Evolutionary conservation across 2,113 vertebrate species (phyloP), one percentile per base, ranked within the genome.

Genomic region (Lonchura striata): DNA sequence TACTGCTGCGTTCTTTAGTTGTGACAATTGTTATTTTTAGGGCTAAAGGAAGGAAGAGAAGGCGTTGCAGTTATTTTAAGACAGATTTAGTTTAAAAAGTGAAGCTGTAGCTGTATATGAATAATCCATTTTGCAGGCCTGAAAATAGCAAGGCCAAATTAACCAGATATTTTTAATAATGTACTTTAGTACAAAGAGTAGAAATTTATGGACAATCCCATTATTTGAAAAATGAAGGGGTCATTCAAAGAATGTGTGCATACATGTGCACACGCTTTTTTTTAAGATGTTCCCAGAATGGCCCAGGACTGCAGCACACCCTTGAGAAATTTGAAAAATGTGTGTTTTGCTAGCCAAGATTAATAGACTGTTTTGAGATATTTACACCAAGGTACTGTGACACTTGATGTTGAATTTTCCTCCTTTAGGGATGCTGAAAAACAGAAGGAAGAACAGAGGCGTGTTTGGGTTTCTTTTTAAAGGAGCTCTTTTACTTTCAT

Each of bases 1-100:
- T 71, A 54, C 25, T 78, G 12, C 35, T 72, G 52, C 31, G 9
- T 69, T 96, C 35, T 59, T 91, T 4, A 6, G 71, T 90, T 94
- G 84, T 92, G 88, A 70, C 85, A 76, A 96, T 95, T 57, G 60
- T 35, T 95, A 84, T 88, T 97, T 96, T 90, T 86, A 77, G 91
- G 68, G 22, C 19, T 44, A 70, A 82, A 71, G 22, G 63, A 74
- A 85, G 86, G 83, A 96, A 90, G 46, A 82, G 42, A 83, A 76
- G 25, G 37, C 59, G 30, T 74, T 77, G 41, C 25, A 56, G 54
- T 77, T 82, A 80, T 90, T 95, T 82, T 63, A 8, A 71, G 53
- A 72, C 46, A 82, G 49, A 37, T 30, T 77, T 21, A 23, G 3
- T 91, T 96, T 85, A 65, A 92, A 52, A 8, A 69, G 50, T 46